Evolutionary conservation across 2,113 vertebrate species (phyloP), one percentile per base, ranked within the genome.

Genomic region (Euleptes europaea): DNA sequence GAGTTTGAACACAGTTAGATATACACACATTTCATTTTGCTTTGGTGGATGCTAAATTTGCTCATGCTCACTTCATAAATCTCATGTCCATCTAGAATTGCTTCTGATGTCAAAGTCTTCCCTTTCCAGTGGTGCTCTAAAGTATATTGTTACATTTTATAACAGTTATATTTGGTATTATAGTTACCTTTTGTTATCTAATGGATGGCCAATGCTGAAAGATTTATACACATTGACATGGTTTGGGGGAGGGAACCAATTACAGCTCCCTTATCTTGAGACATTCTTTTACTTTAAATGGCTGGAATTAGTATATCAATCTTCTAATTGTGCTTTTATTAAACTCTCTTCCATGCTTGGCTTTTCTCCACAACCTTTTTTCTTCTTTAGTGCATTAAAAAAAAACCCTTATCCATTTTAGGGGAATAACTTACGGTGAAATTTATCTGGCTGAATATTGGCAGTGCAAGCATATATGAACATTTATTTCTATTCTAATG

Each of bases 321-420:
- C 67, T 87, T 91, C 51, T 72, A 80, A 66, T 70, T 86, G 75
- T 10, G 13, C 23, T 86, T 78, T 86, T 80, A 51, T 65, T 84
- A 87, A 86, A 82, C 35, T 78, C 35, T n/a, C 33, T 11, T 11
- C 3, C 3, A 3, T 51, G 7, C 69, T 80, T 72, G 26, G 57
- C 57, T 31, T 51, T 40, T 74, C 82, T 82, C 21, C n/a, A 5
- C 5, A 26, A 11, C n/a, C 84, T 19, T 57, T 70, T 38, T 63
- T 83, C 13, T 7, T 78, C 69, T 70, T 77, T 7, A 66, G 1
- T 79, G 77, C 51, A 85, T 78, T 78, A 69, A 75, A 85, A 80
- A 83, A 47, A 78, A 70, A 23, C 66, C n/a, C 26, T 42, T 80
- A 26, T 15, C 51, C 38, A 33, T 79, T 51, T 77, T 82, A 82